Base-by-base conservation (phyloP, 2,888 invertebrate species). In the Odontomyia ornata region DNA sequence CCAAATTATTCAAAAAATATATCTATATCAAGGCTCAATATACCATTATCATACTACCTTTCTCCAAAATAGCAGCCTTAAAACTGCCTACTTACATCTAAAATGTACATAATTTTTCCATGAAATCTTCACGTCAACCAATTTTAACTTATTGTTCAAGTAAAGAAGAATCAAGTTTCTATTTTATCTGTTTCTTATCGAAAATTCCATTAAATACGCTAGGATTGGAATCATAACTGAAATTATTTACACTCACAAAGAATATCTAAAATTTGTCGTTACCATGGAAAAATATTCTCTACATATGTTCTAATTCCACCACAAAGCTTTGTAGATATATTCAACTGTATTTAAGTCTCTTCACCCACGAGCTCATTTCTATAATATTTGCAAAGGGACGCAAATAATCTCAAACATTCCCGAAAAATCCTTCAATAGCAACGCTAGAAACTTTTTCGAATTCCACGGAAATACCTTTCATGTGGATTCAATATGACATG, bases 331-430 rank as follows among this genome's bases (percentile, higher is more conserved):
- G 21, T 11, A 23, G n/a, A 3, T 2, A 64, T 25, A 64, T 27
- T 30, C 27, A 64, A 64, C 64, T 64, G 64, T 64, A 64, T 64
- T 64, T 30, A 30, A 64, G 28, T 28, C 25, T 25, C 64, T n/a
- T 64, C 28, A 25, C 23, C 18, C 27, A 7, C 30, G 7, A 11
- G 30, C 64, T 64, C 25, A 64, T 64, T n/a, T 15, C 64, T 15
- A 28, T 28, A 64, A 30, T 30, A 64, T 64, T 64, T 30, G 28
- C 7, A 64, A 30, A 64, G 30, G 64, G 64, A 64, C 30, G n/a
- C 64, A 64, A 64, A 64, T 64, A 64, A 64, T 64, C 64, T 64
- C 64, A 64, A 64, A 64, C 30, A 64, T 64, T 27, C 25, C 30
- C 3, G 28, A 64, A 64, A 64, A 64, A 64, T 64, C 64, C 64